Conservation (phyloP, 2,113 vertebrate species). For the Stictonetta naevosa region DNA sequence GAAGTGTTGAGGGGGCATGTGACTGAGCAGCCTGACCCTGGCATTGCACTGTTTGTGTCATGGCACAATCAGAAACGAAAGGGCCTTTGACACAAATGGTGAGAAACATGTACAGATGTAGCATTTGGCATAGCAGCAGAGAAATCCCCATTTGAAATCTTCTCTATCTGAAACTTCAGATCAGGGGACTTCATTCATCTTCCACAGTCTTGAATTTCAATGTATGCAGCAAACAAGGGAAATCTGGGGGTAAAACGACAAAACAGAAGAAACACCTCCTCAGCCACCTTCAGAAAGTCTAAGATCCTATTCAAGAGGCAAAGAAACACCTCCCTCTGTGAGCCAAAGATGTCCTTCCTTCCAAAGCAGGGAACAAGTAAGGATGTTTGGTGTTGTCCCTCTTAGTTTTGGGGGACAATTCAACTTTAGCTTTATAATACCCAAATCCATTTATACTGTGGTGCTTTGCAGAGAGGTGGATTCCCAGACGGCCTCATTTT, state of each 20-base stretch:
- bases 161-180: not conserved
- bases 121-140: not conserved
- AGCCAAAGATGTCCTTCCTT: not conserved
- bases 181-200: not conserved
- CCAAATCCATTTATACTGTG: not conserved
- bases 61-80: not conserved
- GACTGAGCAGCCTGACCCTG: not conserved
- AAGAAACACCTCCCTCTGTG: not conserved
- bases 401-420: not conserved
- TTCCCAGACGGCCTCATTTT: not conserved
- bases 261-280: not conserved
- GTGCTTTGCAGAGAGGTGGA: not conserved
- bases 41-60: not conserved
- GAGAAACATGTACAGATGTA: not conserved
- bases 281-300: not conserved
- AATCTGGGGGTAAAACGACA: not conserved
- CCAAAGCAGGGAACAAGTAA: not conserved
- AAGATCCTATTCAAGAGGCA: not conserved
- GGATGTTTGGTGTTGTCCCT: not conserved
- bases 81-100: not conserved
- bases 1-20: not conserved
- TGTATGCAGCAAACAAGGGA: not conserved
- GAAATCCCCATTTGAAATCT: not conserved
- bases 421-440: not conserved
- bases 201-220: not conserved